These are phyloP conservation scores for Gallinago solitaria DNA, from an alignment of 2,797 vertebrate species.

Conservation along the genomic window DNA sequence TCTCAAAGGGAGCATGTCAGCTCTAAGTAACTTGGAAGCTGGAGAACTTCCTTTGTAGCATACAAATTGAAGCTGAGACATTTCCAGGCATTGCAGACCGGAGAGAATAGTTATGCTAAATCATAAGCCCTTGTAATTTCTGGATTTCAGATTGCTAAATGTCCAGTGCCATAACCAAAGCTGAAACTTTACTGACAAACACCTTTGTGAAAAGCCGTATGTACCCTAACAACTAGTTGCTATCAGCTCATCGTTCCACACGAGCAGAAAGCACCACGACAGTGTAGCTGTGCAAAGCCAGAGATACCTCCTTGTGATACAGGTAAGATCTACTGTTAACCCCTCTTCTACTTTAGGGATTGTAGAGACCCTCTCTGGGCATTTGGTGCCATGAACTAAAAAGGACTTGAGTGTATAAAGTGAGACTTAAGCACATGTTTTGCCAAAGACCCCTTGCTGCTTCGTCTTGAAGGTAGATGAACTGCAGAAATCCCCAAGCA, in stretches of 20 bases:
- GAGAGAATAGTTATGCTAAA: neutral
- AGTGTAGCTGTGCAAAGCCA: neutral
- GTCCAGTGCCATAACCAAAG: neutral
- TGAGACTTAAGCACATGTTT: neutral
- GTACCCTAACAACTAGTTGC: neutral
- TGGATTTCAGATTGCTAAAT: neutral
- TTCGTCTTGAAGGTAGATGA: neutral
- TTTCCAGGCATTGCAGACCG: neutral
- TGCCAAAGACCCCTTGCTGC: neutral
- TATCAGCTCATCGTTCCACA: neutral
- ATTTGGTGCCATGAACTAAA: neutral
- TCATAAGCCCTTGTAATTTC: neutral
- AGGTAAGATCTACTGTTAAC: neutral
- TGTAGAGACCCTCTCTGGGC: neutral
- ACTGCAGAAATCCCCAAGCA: neutral
- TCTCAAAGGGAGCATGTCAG: neutral
- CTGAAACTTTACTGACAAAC: neutral
- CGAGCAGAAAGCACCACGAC: neutral
- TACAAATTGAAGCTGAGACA: neutral
- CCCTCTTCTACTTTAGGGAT: neutral
- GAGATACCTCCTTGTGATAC: neutral
- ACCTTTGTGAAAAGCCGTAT: neutral
- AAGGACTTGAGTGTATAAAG: neutral
- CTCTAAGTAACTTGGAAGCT: neutral
- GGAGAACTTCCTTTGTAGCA: neutral